Evolutionary conservation across 2,888 invertebrate genomes (phyloP).

Genomic region (Noctua pronuba): DNA sequence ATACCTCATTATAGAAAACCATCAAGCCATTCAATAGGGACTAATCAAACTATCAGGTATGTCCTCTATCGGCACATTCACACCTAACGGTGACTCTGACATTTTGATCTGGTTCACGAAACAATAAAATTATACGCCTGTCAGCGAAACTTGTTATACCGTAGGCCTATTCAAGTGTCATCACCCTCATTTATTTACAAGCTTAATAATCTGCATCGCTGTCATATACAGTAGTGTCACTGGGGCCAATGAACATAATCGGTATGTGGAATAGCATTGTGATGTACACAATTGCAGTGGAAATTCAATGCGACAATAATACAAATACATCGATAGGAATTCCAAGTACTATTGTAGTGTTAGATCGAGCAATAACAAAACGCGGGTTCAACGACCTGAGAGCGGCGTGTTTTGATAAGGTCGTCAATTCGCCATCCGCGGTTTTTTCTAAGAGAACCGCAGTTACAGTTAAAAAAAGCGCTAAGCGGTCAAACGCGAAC

Average conservation of each 20-base stretch:
- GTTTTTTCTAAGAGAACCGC: constrained; percentile 78
- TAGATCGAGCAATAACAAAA: constrained; percentile 73
- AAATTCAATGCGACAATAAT: constrained; percentile 63
- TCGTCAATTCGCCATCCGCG: constrained; percentile 82
- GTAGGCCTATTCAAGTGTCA: constrained; percentile 77
- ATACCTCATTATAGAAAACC: constrained; percentile 53
- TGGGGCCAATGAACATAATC: constrained; percentile 68
- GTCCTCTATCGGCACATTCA: constrained; percentile 84
- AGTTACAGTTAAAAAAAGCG: constrained; percentile 85
- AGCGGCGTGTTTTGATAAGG: constrained; percentile 84
- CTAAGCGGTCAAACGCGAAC: constrained; percentile 80
- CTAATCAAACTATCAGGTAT: constrained; percentile 75
- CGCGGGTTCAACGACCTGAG: constrained; percentile 76
- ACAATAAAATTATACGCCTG: constrained; percentile 84
- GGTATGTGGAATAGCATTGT: constrained; percentile 66
- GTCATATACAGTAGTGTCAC: constrained; percentile 56
- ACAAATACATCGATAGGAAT: constrained; percentile 59
- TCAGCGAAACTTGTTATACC: constrained; percentile 78
- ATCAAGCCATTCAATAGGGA: constrained; percentile 61
- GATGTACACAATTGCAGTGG: constrained; percentile 64
- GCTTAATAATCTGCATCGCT: constrained; percentile 59
- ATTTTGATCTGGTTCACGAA: constrained; percentile 87
- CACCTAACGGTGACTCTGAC: constrained; percentile 85
- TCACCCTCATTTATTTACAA: constrained; percentile 67
- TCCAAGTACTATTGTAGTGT: constrained; percentile 62